A percentile compares a stretch with the other conserved stretches of the same genome.
Conservation (phyloP, 2,797 vertebrate species). For the Triplophysa bombifrons region DNA sequence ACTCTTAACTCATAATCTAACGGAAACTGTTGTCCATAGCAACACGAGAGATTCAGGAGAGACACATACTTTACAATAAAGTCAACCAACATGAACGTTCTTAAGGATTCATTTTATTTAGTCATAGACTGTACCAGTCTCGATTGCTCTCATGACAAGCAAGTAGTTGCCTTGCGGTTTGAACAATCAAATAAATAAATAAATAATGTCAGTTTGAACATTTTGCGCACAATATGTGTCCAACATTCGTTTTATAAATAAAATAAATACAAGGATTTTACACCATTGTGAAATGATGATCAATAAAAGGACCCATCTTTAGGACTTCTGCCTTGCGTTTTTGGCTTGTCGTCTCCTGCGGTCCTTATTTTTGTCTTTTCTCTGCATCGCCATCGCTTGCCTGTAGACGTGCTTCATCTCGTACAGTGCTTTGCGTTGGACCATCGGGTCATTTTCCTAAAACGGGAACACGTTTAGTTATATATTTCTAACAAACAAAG, state of each 20-base stretch:
- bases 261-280: slow-evolving; percentile 40
- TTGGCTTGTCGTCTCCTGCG: slow-evolving; percentile 50
- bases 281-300: slow-evolving; percentile 6
- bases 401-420: slow-evolving; percentile 53
- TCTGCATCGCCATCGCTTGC: slow-evolving; percentile 16
- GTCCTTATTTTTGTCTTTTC: neutral
- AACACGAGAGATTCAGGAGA: neutral
- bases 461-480: slow-evolving; percentile 4
- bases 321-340: slow-evolving; percentile 12
- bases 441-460: slow-evolving; percentile 47
- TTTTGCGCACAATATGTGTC: neutral
- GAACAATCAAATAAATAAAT: slow-evolving; percentile 44
- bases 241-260: slow-evolving; percentile 20
- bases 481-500: neutral
- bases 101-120: slow-evolving; percentile 46
- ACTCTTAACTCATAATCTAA: neutral
- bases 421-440: slow-evolving; percentile 56
- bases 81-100: slow-evolving; percentile 13
- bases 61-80: neutral
- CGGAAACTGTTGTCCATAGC: neutral
- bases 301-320: neutral
- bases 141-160: slow-evolving; percentile 10
- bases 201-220: slow-evolving; percentile 46
- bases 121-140: slow-evolving; percentile 52
- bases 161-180: slow-evolving; percentile 14